Base-by-base conservation (phyloP, 2,888 invertebrate genomes). In the Lasioglossum villosulum region DNA sequence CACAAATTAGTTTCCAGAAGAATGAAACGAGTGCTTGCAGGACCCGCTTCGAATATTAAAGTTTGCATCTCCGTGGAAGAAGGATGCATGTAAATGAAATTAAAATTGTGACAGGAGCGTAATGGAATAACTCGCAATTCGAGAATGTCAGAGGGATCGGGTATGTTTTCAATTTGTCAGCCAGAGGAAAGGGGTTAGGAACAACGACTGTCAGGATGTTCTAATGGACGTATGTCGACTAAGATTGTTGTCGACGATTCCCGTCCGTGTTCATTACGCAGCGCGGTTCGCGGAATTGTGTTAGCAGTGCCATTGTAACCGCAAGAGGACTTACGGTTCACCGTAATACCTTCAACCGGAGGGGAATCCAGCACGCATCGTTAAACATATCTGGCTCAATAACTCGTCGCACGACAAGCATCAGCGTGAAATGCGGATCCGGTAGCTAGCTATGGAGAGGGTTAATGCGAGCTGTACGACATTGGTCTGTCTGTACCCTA, bases 241-340 rank as follows among this genome's bases (percentile, higher is more conserved):
- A 73, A 52, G 79, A 73, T 82, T 79, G 68, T 48, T 30, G 52
- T 34, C 63, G 72, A 66, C 52, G 79, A 73, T 82, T 82, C 75
- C 71, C 59, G 63, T 23, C 37, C 48, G 82, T 56, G 48, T 48
- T 80, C 68, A 68, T 77, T 77, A 59, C 52, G 42, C 81, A 27
- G 66, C 68, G 37, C 68, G 45, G 45, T 48, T 77, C 56, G 73
- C 37, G 75, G 48, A 81, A 84, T 82, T 81, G 84, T 74, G 81
- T 84, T 81, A 84, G 30, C 48, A 70, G 84, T 75, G 66, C 74
- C 70, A 81, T 74, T 78, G 70, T 74, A 77, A 68, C 79, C 56
- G 39, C 70, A 42, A 42, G 48, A 71, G 56, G 82, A 82, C 84
- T 84, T 59, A 70, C 16, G 77, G 74, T 66, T 78, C 74, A 42